Conservation (phyloP, 23 tunicate species). For the Halocynthia aurantium region DNA sequence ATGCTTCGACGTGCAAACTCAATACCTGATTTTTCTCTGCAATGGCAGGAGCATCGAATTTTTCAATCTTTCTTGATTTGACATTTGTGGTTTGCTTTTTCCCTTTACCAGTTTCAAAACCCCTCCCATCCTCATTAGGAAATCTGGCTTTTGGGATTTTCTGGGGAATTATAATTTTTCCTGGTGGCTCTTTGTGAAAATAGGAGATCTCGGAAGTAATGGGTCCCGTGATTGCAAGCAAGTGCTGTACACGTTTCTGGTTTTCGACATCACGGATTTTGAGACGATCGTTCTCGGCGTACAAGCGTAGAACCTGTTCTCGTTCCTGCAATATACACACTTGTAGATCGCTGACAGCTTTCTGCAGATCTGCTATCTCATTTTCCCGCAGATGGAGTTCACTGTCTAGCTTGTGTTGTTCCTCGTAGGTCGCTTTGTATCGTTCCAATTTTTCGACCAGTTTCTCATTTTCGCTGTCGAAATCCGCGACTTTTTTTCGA, state of each 20-base stretch:
- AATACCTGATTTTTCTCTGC: constrained; percentile 59
- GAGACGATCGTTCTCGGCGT: constrained; percentile 93
- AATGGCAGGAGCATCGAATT: neutral
- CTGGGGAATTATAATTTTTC: constrained; percentile 80
- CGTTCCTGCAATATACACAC: constrained; percentile 94
- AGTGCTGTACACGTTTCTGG: constrained; percentile 85
- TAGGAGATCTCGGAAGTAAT: constrained; percentile 94
- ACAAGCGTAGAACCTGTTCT: constrained; percentile 82
- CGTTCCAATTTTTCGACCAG: constrained; percentile 52
- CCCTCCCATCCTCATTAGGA: constrained; percentile 42
- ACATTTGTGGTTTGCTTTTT: constrained; percentile 3
- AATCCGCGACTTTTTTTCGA: constrained; percentile 81
- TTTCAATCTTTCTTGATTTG: neutral
- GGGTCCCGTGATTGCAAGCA: constrained; percentile 94
- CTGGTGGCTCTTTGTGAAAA: constrained; percentile 96
- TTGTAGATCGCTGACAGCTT: constrained; percentile 96
- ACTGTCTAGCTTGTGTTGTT: constrained; percentile 78
- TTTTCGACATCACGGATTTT: constrained; percentile 93
- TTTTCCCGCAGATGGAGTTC: constrained; percentile 86
- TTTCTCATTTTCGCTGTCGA: constrained; percentile 84
- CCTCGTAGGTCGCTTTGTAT: constrained; percentile 72
- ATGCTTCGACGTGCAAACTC: constrained; percentile 82
- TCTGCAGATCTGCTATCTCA: constrained; percentile 92
- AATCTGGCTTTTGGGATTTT: constrained; percentile 55
- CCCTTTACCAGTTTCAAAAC: neutral